phyloP scores from a whole-genome alignment of 2,888 invertebrate genomes.

The Congeria kusceri region DNA sequence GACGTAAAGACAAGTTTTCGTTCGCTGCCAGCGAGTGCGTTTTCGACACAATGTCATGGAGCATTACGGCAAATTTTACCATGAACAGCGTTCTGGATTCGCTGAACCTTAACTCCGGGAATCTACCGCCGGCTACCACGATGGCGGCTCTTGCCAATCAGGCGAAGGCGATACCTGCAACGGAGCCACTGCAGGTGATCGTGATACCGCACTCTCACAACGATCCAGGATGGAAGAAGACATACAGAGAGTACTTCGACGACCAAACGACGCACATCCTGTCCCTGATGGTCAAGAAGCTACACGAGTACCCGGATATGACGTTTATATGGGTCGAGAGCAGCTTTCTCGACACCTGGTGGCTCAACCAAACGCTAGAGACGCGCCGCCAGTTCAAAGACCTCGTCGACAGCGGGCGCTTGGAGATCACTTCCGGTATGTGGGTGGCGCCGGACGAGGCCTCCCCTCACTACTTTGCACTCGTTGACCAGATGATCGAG shows the following conservation, averaged over 20 bases:
- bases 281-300: slow-evolving; percentile 95
- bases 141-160: not conserved
- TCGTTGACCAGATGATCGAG: slow-evolving; percentile 80
- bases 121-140: not conserved
- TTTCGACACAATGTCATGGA: slow-evolving; percentile 28
- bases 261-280: slow-evolving; percentile 91
- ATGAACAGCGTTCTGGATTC: slow-evolving; percentile 49
- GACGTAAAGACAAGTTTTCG: not conserved
- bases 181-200: slow-evolving; percentile 83
- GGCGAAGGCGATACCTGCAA: slow-evolving; percentile 7
- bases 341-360: slow-evolving; percentile 81
- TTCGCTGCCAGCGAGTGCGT: slow-evolving; percentile 18
- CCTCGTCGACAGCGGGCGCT: slow-evolving; percentile 71
- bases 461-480: slow-evolving; percentile 76
- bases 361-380: slow-evolving; percentile 64
- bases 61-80: slow-evolving; percentile 55
- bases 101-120: slow-evolving; percentile 11
- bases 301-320: slow-evolving; percentile 91
- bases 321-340: slow-evolving; percentile 83
- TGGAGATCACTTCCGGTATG: slow-evolving; percentile 81
- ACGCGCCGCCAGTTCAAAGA: slow-evolving; percentile 56
- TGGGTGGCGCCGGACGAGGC: slow-evolving; percentile 84
- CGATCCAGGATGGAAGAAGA: slow-evolving; percentile 98
- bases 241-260: slow-evolving; percentile 97
- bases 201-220: slow-evolving; percentile 98